Base-by-base conservation (phyloP, 2,113 vertebrate species). In the Cephalophus harveyi region DNA sequence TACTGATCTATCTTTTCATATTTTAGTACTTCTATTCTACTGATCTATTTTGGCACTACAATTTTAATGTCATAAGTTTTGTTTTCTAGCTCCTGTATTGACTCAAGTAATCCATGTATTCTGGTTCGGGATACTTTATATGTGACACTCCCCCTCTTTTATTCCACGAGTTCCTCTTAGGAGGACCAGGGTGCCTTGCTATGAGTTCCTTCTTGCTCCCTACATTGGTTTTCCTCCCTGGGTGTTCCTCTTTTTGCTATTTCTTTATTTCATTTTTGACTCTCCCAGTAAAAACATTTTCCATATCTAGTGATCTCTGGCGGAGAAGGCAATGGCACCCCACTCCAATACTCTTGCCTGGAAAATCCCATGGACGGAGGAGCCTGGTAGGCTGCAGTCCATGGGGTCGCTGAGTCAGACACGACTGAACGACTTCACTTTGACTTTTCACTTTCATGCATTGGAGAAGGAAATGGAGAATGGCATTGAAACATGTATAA, bases 241-340 rank as follows among this genome's bases (percentile, higher is more conserved):
- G 46, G 28, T 84, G 27, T 12, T 43, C 28, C 4, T 87, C 33
- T 60, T 55, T 71, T 86, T 43, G 55, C 36, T 76, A 14, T 87
- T 96, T 93, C 7, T 96, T 78, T 78, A 78, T 82, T 96, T 94
- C 54, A 1, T 40, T 91, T 89, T 62, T 30, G 19, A 87, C 36
- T 90, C 16, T 57, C 23, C 12, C 30, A 0, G 67, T 50, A 55
- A 59, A 95, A 62, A 50, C 21, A 74, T 74, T 81, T 60, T 79
- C 14, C 67, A 36, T 27, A 21, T 30, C 21, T 43, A 40, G 17
- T 54, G n/a, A 59, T 71, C 62, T 85, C 60, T 84, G 43, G 2
- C 3, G 0, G 57, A 59, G 9, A 59, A 59, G 57, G 25, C 57
- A 59, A 28, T 59, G 57, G 2, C 25, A 59, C 57, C 57, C 25